phyloP scores from a whole-genome alignment of 2,113 vertebrate genomes.

The Oxygymnocypris stewartii region DNA sequence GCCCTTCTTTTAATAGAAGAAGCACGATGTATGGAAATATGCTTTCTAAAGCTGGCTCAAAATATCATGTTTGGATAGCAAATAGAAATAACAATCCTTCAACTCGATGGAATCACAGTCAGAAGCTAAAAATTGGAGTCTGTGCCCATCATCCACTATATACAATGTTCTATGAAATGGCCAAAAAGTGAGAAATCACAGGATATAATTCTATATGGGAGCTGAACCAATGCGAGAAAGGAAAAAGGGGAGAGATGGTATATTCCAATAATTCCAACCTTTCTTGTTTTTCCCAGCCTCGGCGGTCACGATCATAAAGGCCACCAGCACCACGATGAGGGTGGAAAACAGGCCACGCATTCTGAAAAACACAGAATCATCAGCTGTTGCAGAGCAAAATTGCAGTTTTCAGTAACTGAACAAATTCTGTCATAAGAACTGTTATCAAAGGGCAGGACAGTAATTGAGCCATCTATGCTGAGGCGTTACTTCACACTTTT shows the following conservation, averaged over 20 bases:
- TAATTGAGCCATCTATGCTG: background rate
- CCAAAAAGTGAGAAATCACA: background rate
- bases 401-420: background rate
- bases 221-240: background rate
- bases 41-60: too few relatives aligned
- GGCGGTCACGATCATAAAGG: slow-evolving; percentile 71
- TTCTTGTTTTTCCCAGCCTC: slow-evolving; percentile 85
- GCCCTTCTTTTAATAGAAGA: too few relatives aligned
- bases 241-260: background rate
- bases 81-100: too few relatives aligned
- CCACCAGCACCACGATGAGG: slow-evolving; percentile 71
- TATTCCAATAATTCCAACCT: slow-evolving; percentile 64
- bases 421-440: background rate
- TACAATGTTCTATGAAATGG: too few relatives aligned
- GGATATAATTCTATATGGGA: background rate
- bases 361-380: slow-evolving; percentile 63
- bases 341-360: slow-evolving; percentile 75
- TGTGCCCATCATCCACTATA: too few relatives aligned
- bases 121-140: too few relatives aligned
- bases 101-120: too few relatives aligned
- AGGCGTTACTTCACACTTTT: slow-evolving; percentile 11
- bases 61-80: too few relatives aligned
- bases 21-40: too few relatives aligned
- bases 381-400: background rate
- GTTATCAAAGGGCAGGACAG: slow-evolving; percentile 14